A percentile compares a stretch with the other conserved stretches of the same genome.
phyloP scores from a whole-genome alignment of 2,888 invertebrate genomes.

The Meiosimyza decipiens region DNA sequence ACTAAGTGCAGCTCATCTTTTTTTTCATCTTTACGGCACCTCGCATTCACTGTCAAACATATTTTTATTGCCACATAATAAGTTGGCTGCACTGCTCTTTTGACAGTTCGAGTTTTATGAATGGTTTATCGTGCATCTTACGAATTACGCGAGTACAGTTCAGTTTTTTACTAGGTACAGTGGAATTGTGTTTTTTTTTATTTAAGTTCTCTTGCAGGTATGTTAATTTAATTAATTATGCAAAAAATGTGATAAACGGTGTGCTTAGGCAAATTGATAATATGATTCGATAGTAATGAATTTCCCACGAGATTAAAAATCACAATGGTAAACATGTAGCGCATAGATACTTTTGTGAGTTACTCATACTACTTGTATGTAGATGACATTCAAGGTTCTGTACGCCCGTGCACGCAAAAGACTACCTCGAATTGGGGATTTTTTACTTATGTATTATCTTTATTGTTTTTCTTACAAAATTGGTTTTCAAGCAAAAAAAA shows the following conservation, averaged over 20 bases:
- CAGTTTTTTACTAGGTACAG: slow-evolving; percentile 8
- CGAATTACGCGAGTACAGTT: slow-evolving; percentile 22
- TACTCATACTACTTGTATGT: too few relatives aligned
- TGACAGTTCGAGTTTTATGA: slow-evolving; percentile 34
- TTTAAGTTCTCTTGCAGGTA: slow-evolving; percentile 9
- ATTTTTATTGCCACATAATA: not conserved
- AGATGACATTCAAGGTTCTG: slow-evolving; percentile 9
- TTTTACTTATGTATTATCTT: too few relatives aligned
- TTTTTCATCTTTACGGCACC: not conserved
- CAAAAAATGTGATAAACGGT: not conserved
- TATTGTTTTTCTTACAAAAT: too few relatives aligned
- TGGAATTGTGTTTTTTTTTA: slow-evolving; percentile 27
- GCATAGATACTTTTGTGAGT: too few relatives aligned
- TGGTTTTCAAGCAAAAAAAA: too few relatives aligned
- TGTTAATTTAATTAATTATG: slow-evolving; percentile 17
- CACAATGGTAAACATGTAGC: too few relatives aligned
- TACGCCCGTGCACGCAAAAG: slow-evolving; percentile 13
- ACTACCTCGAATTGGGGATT: too few relatives aligned
- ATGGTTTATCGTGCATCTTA: slow-evolving; percentile 37
- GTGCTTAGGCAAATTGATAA: not conserved
- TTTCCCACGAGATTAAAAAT: too few relatives aligned
- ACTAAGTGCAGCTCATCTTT: not conserved
- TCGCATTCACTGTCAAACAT: not conserved
- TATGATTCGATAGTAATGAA: too few relatives aligned
- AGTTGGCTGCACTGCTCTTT: slow-evolving; percentile 32